These are phyloP conservation scores for Eriosoma lanigerum DNA, from an alignment of 1,140 invertebrate species.

Conservation along the genomic window DNA sequence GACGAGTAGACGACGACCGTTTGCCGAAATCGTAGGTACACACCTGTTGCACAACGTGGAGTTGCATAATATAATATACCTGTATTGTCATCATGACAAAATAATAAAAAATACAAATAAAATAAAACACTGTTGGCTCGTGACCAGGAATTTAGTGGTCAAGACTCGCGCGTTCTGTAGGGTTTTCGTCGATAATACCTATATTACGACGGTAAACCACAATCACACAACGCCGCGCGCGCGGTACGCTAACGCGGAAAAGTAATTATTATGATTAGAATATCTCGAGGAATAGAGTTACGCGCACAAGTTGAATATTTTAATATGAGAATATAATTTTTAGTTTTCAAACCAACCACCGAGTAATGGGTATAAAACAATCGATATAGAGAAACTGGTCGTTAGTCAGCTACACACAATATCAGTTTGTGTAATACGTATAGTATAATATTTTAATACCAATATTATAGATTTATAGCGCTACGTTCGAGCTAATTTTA, in stretches of 20 bases:
- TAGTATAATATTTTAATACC: too few relatives aligned
- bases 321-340: too few relatives aligned
- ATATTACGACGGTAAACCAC: conserved; percentile 6
- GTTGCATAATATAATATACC: background rate
- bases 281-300: too few relatives aligned
- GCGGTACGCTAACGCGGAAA: background rate
- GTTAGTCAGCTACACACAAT: too few relatives aligned
- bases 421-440: too few relatives aligned
- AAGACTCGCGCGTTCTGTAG: background rate
- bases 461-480: too few relatives aligned
- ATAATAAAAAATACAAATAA: background rate
- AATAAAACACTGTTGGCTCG: conserved; percentile 17
- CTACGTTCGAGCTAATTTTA: too few relatives aligned
- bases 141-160: conserved; percentile 43
- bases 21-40: conserved; percentile 11
- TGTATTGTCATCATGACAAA: background rate
- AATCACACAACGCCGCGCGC: background rate
- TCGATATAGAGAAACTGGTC: background rate
- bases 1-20: too few relatives aligned
- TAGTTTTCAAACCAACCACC: too few relatives aligned
- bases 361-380: too few relatives aligned
- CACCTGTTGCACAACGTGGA: background rate
- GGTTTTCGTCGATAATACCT: conserved; percentile 23
- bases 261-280: conserved; percentile 1
- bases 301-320: background rate